A percentile compares a stretch with the other conserved stretches of the same genome.
Evolutionary conservation across 2,888 invertebrate genomes (phyloP).

Genomic region (Timema podura): DNA sequence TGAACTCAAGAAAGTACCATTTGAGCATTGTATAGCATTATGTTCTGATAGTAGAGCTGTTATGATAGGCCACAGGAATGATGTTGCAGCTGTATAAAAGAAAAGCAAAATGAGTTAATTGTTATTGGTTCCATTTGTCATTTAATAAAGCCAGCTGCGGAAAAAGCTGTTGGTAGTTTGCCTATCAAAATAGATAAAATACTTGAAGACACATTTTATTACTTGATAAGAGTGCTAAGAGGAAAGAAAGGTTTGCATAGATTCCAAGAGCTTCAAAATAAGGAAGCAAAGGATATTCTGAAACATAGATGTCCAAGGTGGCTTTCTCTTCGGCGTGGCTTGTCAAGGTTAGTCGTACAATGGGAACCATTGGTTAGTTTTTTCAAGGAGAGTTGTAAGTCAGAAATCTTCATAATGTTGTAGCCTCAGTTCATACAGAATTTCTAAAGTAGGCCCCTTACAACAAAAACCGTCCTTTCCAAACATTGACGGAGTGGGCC

Average conservation of each 20-base stretch:
- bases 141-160: not conserved
- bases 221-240: not conserved
- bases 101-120: not conserved
- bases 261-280: not conserved
- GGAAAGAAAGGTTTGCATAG: not conserved
- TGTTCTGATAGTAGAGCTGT: not conserved
- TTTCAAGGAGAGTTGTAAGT: not conserved
- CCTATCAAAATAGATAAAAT: constrained; percentile 10
- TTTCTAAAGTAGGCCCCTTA: not conserved
- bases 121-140: not conserved
- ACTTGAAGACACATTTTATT: constrained; percentile 1
- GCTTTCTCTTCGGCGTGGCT: not conserved
- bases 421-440: too few species aligned
- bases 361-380: not conserved
- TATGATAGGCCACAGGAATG: constrained; percentile 2
- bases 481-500: not conserved
- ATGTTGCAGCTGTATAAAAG: not conserved
- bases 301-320: not conserved
- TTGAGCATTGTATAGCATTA: not conserved
- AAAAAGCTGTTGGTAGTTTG: not conserved
- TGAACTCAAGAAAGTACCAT: not conserved
- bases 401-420: not conserved
- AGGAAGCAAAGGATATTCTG: constrained; percentile 2
- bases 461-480: not conserved
- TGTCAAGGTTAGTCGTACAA: not conserved